phyloP scores from a whole-genome alignment of 2,113 vertebrate species.

The Callipepla squamata region DNA sequence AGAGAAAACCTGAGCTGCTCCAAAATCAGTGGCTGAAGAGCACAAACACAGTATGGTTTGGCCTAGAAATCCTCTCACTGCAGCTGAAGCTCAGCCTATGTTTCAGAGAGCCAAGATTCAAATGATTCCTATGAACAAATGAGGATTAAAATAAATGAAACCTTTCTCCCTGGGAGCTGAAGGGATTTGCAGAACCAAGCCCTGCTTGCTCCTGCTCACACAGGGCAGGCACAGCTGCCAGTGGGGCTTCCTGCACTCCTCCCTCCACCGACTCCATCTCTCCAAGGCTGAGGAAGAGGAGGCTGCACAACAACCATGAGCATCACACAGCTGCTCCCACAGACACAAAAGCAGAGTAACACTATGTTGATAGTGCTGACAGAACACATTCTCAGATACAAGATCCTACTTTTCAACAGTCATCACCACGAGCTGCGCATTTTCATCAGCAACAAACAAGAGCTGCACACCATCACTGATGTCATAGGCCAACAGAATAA shows the following conservation, averaged over 20 bases:
- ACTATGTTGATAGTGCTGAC: no score
- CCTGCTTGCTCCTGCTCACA: not conserved
- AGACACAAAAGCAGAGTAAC: no score
- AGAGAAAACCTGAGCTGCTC: fast-evolving
- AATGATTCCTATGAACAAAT: not conserved
- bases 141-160: not conserved
- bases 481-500: not conserved
- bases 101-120: not conserved
- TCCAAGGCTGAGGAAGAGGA: fast-evolving
- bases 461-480: not conserved
- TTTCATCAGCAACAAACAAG: no score
- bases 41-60: not conserved
- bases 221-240: not conserved
- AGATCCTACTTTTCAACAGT: no score
- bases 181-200: not conserved
- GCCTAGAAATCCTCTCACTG: not conserved
- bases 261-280: not conserved
- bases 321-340: no score
- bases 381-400: no score
- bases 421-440: no score
- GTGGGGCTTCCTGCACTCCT: not conserved
- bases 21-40: not conserved
- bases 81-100: fast-evolving
- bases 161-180: no score
- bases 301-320: no score